Evolutionary conservation across 2,113 vertebrate genomes (phyloP), one percentile per base, ranked within the genome.

Genomic region (Sula dactylatra): DNA sequence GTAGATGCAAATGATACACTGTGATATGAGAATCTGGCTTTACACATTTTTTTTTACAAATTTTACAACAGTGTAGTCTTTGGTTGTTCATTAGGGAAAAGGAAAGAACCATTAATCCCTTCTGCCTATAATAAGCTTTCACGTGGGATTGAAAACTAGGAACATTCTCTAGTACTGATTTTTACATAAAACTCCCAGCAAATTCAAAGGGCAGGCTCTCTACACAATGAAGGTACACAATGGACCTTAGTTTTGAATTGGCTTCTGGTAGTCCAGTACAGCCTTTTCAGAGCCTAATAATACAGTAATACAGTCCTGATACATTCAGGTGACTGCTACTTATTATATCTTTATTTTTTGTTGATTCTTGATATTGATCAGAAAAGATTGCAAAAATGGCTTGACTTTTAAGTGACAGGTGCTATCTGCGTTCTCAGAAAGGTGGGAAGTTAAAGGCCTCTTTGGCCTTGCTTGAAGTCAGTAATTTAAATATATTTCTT

Each of bases 401-500:
- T 82, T 92, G n/a, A n/a, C 38, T 78, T 49, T 34, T 70, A 90
- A 91, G 58, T 64, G 34, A 70, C 40, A 91, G 32, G 38, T 81
- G 69, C 84, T 94, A 62, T 38, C 78, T 86, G 69, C 45, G 12
- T 67, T 71, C 74, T 96, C 47, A 78, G 38, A 55, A 76, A 78
- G 65, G n/a, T 36, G 32, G 20, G 67, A 50, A 89, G 62, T 85
- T 71, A 93, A 89, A 82, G 86, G 22, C 21, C 82, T 70, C 47
- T 88, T 78, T 70, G 65, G n/a, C 31, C 52, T 97, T 88, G 69
- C 56, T 80, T 74, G 50, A 76, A 84, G 45, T 61, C 77, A 65
- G 45, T 76, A 61, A 94, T 93, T 92, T 88, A 93, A 90, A 91
- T 61, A 36, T 94, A 27, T 69, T 76, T 95, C 71, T 73, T 79